Conservation (phyloP, 1,140 invertebrate genomes). For the Bombus affinis region DNA sequence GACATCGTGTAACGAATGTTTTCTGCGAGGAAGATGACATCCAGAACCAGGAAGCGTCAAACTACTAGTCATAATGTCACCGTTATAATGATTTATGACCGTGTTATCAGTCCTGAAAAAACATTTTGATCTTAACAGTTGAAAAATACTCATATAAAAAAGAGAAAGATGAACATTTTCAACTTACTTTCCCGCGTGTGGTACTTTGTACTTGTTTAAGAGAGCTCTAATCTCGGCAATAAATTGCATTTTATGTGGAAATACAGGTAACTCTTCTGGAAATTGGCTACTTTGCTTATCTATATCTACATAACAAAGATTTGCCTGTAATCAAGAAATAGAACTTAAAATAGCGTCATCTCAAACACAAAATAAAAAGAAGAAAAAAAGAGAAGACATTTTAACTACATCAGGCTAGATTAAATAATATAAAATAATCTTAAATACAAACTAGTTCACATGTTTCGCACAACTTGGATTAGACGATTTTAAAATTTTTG, state of each 20-base stretch:
- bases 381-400: no score
- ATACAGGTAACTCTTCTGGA: slow-evolving; percentile 96
- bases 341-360: not conserved
- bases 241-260: slow-evolving; percentile 95
- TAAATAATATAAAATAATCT: not conserved
- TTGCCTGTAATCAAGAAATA: slow-evolving; percentile 84
- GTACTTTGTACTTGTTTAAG: slow-evolving; percentile 89
- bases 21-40: slow-evolving; percentile 84
- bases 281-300: slow-evolving; percentile 95
- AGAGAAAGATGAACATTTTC: not conserved
- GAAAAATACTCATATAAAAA: not conserved
- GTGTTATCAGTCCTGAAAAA: slow-evolving; percentile 82
- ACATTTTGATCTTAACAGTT: not conserved
- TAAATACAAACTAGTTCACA: not conserved
- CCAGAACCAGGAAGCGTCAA: slow-evolving; percentile 83
- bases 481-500: not conserved
- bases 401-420: no score
- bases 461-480: not conserved
- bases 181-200: slow-evolving; percentile 79
- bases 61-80: slow-evolving; percentile 84
- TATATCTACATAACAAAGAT: slow-evolving; percentile 97
- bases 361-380: no score
- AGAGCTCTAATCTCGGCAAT: slow-evolving; percentile 92
- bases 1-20: slow-evolving; percentile 89
- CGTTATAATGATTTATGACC: slow-evolving; percentile 80